Base-by-base conservation (phyloP, 2,797 vertebrate genomes). In the Mallotus villosus region DNA sequence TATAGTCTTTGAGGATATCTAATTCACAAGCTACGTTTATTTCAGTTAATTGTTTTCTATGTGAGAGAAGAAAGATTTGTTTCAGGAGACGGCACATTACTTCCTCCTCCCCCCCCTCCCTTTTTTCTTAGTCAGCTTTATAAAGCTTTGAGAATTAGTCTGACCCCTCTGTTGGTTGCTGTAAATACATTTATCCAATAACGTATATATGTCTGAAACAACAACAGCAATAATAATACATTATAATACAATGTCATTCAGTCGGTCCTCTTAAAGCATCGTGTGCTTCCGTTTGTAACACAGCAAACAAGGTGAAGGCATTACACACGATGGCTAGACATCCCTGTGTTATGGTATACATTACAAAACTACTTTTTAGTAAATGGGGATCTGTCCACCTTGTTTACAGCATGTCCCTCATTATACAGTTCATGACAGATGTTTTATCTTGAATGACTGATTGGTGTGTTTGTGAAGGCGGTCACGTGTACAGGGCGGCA, bases 1-100 rank as follows among this genome's bases (percentile, higher is more conserved):
- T 59, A 17, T 55, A 73, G 74, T 65, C 59, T 83, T 83, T 82
- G 74, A 78, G 61, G 71, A 74, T 70, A 82, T 74, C 76, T 6
- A 59, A 79, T 78, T 76, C 71, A 46, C 2, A 2, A 17, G 29
- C 57, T 1, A 3, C 78, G 63, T 79, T 82, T 77, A 73, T 75
- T 53, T 78, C 58, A 27, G 7, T 46, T 46, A 19, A 53, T 49
- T 75, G 0, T 70, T 74, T 67, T 63, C 59, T 3, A 16, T 27
- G 29, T 72, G 49, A 62, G 61, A 53, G 60, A 25, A 71, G 71
- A 59, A 51, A 34, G 12, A 22, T 14, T 0, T 9, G 19, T 62
- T 55, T 37, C 51, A 68, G 41, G 46, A 62, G 68, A 74, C 41
- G 9, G 59, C 22, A 55, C 41, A 68, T 2, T 22, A 41, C 24